Evolutionary conservation across 35 echinoderm and acorn worm genomes (phyloP).

Genomic region (Eucidaris tribuloides): DNA sequence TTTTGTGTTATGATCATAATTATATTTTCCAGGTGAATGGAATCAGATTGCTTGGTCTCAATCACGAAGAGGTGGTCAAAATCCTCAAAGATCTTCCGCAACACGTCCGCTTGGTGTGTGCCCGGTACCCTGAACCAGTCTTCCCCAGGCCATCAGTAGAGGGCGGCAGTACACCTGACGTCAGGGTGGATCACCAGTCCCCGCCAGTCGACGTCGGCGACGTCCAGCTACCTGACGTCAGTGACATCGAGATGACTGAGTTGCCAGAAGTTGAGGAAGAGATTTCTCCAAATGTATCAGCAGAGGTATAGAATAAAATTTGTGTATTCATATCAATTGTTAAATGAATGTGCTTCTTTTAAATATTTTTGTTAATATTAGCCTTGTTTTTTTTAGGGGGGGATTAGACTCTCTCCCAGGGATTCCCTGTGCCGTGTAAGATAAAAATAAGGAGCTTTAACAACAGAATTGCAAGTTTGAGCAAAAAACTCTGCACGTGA

Average conservation of each 20-base stretch:
- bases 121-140: slow-evolving; percentile 50
- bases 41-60: slow-evolving; percentile 63
- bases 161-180: not conserved
- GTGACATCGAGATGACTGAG: not conserved
- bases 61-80: slow-evolving; percentile 87
- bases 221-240: not conserved
- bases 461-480: no score
- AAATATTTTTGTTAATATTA: no score
- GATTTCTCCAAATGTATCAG: not conserved
- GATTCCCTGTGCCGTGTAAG: no score
- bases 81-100: slow-evolving; percentile 84
- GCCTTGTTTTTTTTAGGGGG: no score
- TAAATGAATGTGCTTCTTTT: no score
- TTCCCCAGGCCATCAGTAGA: slow-evolving; percentile 27
- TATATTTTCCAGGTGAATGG: slow-evolving; percentile 67
- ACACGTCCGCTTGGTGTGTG: slow-evolving; percentile 76
- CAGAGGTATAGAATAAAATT: no score
- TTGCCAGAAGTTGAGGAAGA: not conserved
- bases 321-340: no score
- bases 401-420: no score
- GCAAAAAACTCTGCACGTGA: no score
- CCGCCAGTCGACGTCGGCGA: not conserved
- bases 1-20: no score
- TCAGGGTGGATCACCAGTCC: no score
- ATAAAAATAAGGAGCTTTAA: no score